Evolutionary conservation across 2,888 invertebrate genomes (phyloP).

Genomic region (Napeogenes inachia): DNA sequence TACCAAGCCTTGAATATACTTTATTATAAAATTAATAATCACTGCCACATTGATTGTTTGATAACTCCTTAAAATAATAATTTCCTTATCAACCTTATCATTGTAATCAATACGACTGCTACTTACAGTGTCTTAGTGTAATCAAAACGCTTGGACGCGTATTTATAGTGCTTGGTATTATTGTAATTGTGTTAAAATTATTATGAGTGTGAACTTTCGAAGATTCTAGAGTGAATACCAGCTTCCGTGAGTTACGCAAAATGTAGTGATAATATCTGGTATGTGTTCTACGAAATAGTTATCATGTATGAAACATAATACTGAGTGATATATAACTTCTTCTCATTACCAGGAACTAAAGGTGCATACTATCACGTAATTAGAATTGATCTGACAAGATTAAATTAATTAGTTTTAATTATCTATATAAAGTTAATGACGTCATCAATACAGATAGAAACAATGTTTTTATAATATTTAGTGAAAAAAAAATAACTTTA

Average conservation of each 20-base stretch:
- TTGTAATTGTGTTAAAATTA: neutral
- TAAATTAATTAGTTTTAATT: conserved; percentile 15
- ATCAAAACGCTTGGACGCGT: conserved; percentile 19
- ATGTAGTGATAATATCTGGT: conserved; percentile 5
- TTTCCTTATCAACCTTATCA: conserved; percentile 37
- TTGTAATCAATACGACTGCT: conserved; percentile 33
- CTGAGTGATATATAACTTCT: neutral
- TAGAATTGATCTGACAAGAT: conserved; percentile 13
- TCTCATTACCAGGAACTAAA: conserved; percentile 7
- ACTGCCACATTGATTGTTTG: conserved; percentile 25
- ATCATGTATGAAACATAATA: neutral
- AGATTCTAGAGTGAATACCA: neutral
- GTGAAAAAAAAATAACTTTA: neutral
- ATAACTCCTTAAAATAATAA: conserved; percentile 32
- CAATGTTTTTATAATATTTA: too few species aligned
- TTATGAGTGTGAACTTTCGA: neutral
- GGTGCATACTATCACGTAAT: conserved; percentile 14
- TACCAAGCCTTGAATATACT: conserved; percentile 7
- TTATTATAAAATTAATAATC: conserved; percentile 24
- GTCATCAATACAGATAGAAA: neutral
- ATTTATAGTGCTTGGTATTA: neutral
- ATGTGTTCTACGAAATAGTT: neutral
- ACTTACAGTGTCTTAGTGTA: conserved; percentile 36
- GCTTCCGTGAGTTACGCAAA: neutral
- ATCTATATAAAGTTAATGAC: conserved; percentile 10